A percentile compares a stretch with the other conserved stretches of the same genome.
Evolutionary conservation across 2,888 invertebrate species (phyloP).

Genomic region (Colostygia pectinataria): DNA sequence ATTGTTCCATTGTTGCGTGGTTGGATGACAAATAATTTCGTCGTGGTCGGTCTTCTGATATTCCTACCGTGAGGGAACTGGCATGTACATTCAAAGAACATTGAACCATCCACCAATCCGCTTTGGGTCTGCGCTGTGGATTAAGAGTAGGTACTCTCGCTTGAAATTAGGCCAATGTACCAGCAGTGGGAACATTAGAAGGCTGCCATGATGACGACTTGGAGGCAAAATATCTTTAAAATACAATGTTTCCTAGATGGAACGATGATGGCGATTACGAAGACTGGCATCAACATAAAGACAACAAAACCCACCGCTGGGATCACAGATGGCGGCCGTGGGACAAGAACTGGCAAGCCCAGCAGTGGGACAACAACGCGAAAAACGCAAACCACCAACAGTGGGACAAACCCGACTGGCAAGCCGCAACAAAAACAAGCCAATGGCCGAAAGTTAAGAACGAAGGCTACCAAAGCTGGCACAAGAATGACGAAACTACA

Average conservation of each 20-base stretch:
- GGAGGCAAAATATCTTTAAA: no score
- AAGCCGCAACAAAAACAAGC: constrained; percentile 20
- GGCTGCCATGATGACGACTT: no score
- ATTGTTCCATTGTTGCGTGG: no score
- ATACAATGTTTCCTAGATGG: constrained; percentile 35
- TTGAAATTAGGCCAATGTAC: no score
- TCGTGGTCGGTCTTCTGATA: no score
- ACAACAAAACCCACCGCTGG: constrained; percentile 47
- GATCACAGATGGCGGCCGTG: constrained; percentile 57
- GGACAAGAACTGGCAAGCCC: constrained; percentile 48
- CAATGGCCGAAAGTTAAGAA: constrained; percentile 29
- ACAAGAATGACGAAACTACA: constrained; percentile 36
- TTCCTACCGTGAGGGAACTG: no score
- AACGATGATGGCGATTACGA: constrained; percentile 36
- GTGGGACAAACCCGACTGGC: constrained; percentile 26
- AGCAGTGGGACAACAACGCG: constrained; percentile 42
- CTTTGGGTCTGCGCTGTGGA: no score
- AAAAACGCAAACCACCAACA: constrained; percentile 30
- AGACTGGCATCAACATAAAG: constrained; percentile 41
- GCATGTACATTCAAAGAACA: no score
- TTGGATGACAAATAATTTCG: no score
- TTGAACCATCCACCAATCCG: no score
- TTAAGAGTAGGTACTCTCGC: no score
- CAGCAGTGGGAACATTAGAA: no score
- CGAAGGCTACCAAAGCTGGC: constrained; percentile 32